Conservation (phyloP, 2,113 vertebrate genomes). For the Manacus vitellinus region DNA sequence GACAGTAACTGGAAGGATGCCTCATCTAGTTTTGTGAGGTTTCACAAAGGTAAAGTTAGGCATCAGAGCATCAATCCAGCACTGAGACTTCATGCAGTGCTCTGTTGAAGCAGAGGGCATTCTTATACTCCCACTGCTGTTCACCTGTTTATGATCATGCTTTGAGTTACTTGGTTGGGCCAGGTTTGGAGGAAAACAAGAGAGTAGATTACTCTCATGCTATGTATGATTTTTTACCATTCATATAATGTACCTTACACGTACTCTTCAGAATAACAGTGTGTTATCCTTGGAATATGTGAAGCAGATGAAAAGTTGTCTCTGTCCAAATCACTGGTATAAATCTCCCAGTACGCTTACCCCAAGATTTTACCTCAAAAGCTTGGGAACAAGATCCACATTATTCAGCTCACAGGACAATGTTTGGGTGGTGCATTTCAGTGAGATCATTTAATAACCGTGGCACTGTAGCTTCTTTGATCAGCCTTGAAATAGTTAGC, state of each 20-base stretch:
- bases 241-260: background rate
- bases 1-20: background rate
- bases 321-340: background rate
- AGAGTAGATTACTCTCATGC: accelerated
- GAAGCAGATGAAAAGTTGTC: background rate
- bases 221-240: background rate
- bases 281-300: background rate
- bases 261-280: background rate
- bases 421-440: background rate
- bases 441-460: background rate
- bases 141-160: background rate
- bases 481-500: background rate
- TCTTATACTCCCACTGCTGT: background rate
- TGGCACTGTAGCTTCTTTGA: background rate
- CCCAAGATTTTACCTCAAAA: background rate
- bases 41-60: background rate
- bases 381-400: background rate
- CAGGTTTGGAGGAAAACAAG: background rate
- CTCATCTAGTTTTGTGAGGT: background rate
- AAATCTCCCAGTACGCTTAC: background rate
- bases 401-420: background rate
- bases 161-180: background rate
- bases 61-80: background rate
- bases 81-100: background rate
- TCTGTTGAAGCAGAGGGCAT: background rate